Evolutionary conservation across 2,113 vertebrate genomes (phyloP), one percentile per base, ranked within the genome.

Genomic region (Coracopsis vasa): DNA sequence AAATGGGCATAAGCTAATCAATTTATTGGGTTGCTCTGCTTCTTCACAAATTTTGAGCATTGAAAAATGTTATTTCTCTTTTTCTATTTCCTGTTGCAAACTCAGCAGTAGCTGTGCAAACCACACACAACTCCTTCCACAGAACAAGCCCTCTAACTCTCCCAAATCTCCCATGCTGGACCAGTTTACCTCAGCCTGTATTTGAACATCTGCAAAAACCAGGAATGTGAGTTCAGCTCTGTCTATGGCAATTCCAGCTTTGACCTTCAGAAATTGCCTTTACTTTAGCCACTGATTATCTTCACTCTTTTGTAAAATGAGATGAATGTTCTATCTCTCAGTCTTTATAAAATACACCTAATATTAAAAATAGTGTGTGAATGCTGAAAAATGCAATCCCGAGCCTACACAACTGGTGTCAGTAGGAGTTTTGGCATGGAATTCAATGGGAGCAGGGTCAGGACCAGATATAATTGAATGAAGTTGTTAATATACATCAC

Each of bases 401-500:
- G 4, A 74, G 20, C 56, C 79, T 90, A 81, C n/a, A 53, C 50
- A 91, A 67, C 70, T 3, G 3, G 58, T 90, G 75, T 88, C 85
- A 90, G 80, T 67, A 77, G 82, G 86, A 95, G 51, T 91, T 94
- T 96, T 97, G n/a, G 75, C 28, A 69, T 42, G 47, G 81, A 94
- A 92, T 96, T 90, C 86, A 72, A 65, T 9, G 4, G 69, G 20
- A 95, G 41, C 54, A 79, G 81, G 95, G 92, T 96, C 94, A 87
- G 50, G 56, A 88, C 94, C 87, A 65, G 74, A 67, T 88, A 94
- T 95, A 97, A 96, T 97, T 97, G 95, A 97, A 92, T 66, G 69
- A 91, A 94, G 88, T 86, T 96, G 74, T 94, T 97, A 97, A 97
- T 96, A 97, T 94, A 94, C 96, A 94, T 77, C 73, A 61, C 74